phyloP scores from a whole-genome alignment of 2,888 invertebrate species.

The Cetonia aurata region DNA sequence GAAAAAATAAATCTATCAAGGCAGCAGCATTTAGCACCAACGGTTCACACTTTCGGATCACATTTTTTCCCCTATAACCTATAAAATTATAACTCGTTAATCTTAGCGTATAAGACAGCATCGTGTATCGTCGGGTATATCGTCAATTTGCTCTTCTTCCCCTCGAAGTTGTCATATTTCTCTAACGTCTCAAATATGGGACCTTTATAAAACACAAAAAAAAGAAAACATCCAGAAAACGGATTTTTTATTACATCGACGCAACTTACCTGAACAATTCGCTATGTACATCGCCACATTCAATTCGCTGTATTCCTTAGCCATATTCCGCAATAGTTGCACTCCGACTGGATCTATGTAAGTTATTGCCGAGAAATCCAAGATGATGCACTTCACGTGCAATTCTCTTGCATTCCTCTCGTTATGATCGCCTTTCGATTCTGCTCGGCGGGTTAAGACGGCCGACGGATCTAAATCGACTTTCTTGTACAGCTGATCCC shows the following conservation, averaged over 20 bases:
- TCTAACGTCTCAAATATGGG: slow-evolving; percentile 76
- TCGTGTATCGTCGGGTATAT: slow-evolving; percentile 80
- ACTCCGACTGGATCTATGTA: slow-evolving; percentile 81
- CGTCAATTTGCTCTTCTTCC: slow-evolving; percentile 69
- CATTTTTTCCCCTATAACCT: background rate
- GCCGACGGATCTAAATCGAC: slow-evolving; percentile 68
- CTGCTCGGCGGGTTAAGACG: slow-evolving; percentile 62
- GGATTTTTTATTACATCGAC: slow-evolving; percentile 1
- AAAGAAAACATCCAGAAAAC: slow-evolving; percentile 43
- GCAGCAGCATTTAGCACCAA: background rate
- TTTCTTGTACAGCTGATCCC: slow-evolving; percentile 68
- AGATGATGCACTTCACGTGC: slow-evolving; percentile 70
- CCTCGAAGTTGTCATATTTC: slow-evolving; percentile 71
- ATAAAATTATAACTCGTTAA: slow-evolving; percentile 27
- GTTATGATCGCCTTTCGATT: slow-evolving; percentile 48
- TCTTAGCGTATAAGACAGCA: slow-evolving; percentile 70
- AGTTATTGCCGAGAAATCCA: slow-evolving; percentile 78
- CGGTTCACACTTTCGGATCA: background rate
- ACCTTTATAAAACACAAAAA: slow-evolving; percentile 68
- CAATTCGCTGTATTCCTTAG: slow-evolving; percentile 70
- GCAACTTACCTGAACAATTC: slow-evolving; percentile 73
- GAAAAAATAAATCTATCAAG: background rate
- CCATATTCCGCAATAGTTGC: slow-evolving; percentile 70
- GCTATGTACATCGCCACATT: slow-evolving; percentile 73
- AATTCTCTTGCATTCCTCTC: slow-evolving; percentile 57